Evolutionary conservation across 1,140 invertebrate species (phyloP).

Genomic region (Myzus persicae): DNA sequence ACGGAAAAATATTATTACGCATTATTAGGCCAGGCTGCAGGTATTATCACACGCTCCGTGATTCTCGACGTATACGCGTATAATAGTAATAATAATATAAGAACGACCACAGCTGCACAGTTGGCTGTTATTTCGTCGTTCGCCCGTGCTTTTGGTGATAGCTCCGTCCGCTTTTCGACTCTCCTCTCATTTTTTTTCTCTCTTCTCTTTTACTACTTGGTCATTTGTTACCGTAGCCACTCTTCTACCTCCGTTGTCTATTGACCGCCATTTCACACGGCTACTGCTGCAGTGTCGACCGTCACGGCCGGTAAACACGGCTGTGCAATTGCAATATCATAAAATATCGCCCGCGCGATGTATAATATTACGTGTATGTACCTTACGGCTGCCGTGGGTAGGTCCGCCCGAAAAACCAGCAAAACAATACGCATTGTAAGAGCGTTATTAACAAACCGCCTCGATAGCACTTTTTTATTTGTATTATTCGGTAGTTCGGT

Average conservation of each 20-base stretch:
- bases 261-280: slow-evolving; percentile 28
- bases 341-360: neutral
- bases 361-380: neutral
- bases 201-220: neutral
- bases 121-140: neutral
- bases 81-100: neutral
- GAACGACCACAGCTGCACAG: neutral
- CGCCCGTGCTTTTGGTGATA: neutral
- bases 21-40: slow-evolving; percentile 24
- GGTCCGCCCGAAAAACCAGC: neutral
- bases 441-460: neutral
- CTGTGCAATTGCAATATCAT: neutral
- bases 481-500: neutral
- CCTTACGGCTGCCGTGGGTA: neutral
- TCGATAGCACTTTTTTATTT: neutral
- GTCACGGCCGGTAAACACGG: slow-evolving; percentile 11
- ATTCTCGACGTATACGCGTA: neutral
- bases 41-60: neutral
- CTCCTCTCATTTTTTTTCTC: neutral
- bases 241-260: neutral
- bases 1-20: slow-evolving; percentile 44
- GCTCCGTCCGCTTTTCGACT: neutral
- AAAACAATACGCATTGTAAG: slow-evolving; percentile 22
- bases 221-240: neutral
- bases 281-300: neutral